Evolutionary conservation across 2,797 vertebrate genomes (phyloP).

Genomic region (Eutrigla gurnardus): DNA sequence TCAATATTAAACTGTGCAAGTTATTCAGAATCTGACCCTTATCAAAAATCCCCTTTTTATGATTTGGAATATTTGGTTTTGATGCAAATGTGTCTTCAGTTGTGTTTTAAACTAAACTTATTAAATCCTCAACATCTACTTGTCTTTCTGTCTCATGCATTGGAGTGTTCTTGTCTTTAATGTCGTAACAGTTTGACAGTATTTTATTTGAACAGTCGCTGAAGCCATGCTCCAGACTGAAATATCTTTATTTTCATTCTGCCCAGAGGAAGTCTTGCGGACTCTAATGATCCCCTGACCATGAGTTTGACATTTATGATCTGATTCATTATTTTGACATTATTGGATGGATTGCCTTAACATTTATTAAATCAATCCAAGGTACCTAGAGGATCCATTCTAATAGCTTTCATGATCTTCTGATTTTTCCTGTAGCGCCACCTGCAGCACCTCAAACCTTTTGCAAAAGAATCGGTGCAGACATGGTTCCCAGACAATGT

Average conservation of each 20-base stretch:
- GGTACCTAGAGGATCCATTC: not conserved
- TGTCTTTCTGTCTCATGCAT: not conserved
- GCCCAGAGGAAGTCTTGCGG: not conserved
- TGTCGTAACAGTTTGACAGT: not conserved
- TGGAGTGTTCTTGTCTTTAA: not conserved
- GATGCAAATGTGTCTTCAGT: conserved; percentile 10
- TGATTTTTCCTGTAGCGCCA: not conserved
- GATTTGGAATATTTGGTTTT: conserved; percentile 7
- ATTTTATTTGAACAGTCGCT: not conserved
- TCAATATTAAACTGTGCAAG: conserved; percentile 38
- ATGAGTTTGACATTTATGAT: not conserved
- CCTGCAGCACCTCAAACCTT: not conserved
- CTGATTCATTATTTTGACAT: not conserved
- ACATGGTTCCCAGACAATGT: not conserved
- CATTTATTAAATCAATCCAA: not conserved
- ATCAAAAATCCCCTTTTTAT: not conserved
- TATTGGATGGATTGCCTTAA: not conserved
- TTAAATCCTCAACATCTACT: not conserved
- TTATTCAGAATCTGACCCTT: conserved; percentile 24
- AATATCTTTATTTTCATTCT: not conserved
- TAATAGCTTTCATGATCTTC: not conserved
- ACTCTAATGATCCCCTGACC: not conserved
- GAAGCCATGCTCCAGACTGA: not conserved
- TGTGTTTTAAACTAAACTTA: not conserved
- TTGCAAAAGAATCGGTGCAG: not conserved